Evolutionary conservation across 2,113 vertebrate species (phyloP), one percentile per base, ranked within the genome.

Genomic region (Hemiprocne comata): DNA sequence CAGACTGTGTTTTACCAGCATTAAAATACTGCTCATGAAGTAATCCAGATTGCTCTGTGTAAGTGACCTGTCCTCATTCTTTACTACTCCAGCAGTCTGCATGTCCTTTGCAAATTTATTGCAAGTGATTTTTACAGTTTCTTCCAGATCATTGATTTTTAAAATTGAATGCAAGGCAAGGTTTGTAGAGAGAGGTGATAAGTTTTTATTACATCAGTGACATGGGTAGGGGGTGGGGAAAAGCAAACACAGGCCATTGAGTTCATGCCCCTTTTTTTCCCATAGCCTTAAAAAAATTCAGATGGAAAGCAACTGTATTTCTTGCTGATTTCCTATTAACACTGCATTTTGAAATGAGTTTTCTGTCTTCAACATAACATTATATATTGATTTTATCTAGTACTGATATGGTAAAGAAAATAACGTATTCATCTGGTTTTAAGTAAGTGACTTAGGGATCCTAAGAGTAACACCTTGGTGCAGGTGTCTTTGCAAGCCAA

Each of bases 71-170:
- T 92, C 82, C 85, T 87, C 65, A 24, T 93, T 92, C 90, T 94
- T 96, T 92, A 94, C 94, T 89, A 31, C 65, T 87, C 73, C 65
- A 87, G 55, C 83, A 60, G 76, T 44, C 92, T 93, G 51, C 44
- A 29, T 25, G 64, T 88, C 82, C 90, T 95, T 88, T 85, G 88
- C 72, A 90, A 93, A 95, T 94, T 95, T 95, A 96, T 86, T 93
- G 94, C 76, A 74, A 75, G 76, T 89, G 76, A 86, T 93, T 96
- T 95, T 95, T 93, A 81, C 69, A 81, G 90, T 96, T 96, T 96
- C 82, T 96, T 96, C 82, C 79, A 87, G 79, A 94, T 92, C 95
- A 92, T 90, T 95, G 95, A 93, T 95, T 97, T 97, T 93, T 88
- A 95, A 96, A 96, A 96, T 94, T 90, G 95, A 93, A 90, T 84